These are phyloP conservation scores for Donacobius atricapilla DNA, from an alignment of 2,113 vertebrate genomes.

Conservation along the genomic window DNA sequence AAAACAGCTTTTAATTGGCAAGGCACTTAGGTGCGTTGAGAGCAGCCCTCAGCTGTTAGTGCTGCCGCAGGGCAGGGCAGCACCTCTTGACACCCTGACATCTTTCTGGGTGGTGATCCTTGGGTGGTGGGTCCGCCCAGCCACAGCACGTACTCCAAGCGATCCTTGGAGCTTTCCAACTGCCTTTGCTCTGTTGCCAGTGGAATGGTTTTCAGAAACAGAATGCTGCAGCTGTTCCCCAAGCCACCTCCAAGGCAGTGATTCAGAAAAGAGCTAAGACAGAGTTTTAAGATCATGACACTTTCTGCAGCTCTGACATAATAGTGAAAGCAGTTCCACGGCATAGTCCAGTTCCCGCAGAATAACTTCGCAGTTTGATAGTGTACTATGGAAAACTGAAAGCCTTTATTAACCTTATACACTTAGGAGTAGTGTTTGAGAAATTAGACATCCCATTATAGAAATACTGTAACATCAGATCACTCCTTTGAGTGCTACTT, in stretches of 20 bases:
- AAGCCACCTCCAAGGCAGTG: not conserved
- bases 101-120: not conserved
- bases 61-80: not conserved
- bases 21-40: not conserved
- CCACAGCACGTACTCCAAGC: fast-evolving
- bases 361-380: not conserved
- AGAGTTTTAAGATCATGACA: not conserved
- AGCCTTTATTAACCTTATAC: not conserved
- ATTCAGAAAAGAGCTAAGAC: not conserved
- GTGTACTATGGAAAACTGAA: not conserved
- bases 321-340: not conserved
- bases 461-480: not conserved
- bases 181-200: not conserved
- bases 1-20: not conserved
- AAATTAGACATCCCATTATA: not conserved
- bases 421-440: not conserved
- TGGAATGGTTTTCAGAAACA: not conserved
- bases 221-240: not conserved
- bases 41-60: not conserved
- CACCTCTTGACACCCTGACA: not conserved
- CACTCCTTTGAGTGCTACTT: not conserved
- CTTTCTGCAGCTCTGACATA: not conserved
- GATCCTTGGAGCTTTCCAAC: not conserved
- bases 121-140: fast-evolving
- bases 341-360: not conserved